These are phyloP conservation scores for Oxycera nigricornis DNA, from an alignment of 2,888 invertebrate species.

Conservation along the genomic window DNA sequence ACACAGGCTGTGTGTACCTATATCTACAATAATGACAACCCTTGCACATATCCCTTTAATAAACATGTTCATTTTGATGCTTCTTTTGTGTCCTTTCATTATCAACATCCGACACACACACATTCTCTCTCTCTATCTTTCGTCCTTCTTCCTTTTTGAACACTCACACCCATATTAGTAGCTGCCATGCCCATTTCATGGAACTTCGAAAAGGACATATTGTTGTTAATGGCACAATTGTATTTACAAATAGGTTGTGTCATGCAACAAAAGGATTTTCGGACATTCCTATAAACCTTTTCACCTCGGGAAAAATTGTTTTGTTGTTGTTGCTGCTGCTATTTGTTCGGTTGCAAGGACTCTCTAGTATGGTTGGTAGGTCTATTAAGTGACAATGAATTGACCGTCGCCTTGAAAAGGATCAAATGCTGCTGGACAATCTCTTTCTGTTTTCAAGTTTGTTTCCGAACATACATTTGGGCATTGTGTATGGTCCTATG, in stretches of 20 bases:
- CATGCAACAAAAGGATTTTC: conserved; percentile 32
- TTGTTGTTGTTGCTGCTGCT: too few relatives aligned
- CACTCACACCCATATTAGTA: neutral
- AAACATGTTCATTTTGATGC: conserved; percentile 4
- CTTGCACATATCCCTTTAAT: neutral
- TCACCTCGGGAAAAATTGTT: neutral
- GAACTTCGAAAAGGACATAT: conserved; percentile 9
- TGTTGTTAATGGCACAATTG: conserved; percentile 21
- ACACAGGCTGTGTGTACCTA: neutral
- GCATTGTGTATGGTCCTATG: too few relatives aligned
- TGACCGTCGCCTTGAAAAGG: too few relatives aligned
- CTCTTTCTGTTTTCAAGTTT: too few relatives aligned
- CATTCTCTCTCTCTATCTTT: neutral
- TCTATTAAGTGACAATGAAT: too few relatives aligned
- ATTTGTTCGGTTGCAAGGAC: too few relatives aligned
- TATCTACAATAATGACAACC: neutral
- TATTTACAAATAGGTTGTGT: conserved; percentile 8
- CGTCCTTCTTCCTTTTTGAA: too few relatives aligned
- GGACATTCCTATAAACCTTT: conserved; percentile 36
- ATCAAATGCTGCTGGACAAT: too few relatives aligned
- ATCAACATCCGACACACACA: neutral
- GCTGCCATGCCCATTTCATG: neutral
- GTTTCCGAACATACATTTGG: too few relatives aligned
- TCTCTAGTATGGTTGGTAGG: too few relatives aligned
- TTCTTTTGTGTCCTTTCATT: neutral